Evolutionary conservation across 1,140 invertebrate genomes (phyloP).

Genomic region (Pygmarrhopalites habei): DNA sequence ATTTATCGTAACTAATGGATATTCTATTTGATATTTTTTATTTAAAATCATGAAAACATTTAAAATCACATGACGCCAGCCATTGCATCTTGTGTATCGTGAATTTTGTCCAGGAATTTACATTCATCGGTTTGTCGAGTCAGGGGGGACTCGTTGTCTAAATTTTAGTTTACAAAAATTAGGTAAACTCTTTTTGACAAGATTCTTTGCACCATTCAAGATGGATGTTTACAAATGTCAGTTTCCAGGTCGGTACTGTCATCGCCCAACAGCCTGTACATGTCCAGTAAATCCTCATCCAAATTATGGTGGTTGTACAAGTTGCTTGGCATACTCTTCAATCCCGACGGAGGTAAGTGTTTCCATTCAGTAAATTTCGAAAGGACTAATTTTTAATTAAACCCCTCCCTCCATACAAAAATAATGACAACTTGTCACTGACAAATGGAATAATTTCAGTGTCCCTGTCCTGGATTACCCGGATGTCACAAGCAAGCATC

Average conservation of each 20-base stretch:
- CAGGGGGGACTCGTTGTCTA: too few species aligned
- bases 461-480: neutral
- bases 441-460: neutral
- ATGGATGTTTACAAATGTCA: too few species aligned
- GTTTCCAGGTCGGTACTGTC: neutral
- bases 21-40: too few species aligned
- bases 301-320: neutral
- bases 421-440: neutral
- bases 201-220: too few species aligned
- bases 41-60: too few species aligned
- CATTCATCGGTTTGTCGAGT: too few species aligned
- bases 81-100: too few species aligned
- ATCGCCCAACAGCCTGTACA: neutral
- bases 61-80: too few species aligned
- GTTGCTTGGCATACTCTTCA: neutral
- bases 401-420: neutral
- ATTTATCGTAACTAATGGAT: too few species aligned
- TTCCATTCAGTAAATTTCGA: neutral
- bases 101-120: too few species aligned
- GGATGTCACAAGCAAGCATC: neutral
- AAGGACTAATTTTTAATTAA: neutral
- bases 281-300: neutral
- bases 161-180: too few species aligned
- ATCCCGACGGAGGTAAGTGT: neutral
- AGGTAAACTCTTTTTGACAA: too few species aligned